phyloP scores from a whole-genome alignment of 2,113 vertebrate species.

The Oreotrochilus melanogaster region DNA sequence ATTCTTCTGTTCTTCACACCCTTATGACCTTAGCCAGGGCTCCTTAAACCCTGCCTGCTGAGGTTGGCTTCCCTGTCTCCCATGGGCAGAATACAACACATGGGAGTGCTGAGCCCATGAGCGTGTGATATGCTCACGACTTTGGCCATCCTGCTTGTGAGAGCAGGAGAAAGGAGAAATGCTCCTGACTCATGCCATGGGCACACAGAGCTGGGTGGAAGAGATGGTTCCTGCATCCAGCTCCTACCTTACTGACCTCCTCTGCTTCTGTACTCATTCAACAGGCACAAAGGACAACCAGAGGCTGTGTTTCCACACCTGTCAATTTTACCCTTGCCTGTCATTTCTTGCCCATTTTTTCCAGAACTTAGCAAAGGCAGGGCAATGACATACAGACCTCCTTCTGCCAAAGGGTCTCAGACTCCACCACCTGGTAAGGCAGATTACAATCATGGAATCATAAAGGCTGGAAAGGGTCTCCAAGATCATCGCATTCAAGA shows the following conservation, averaged over 20 bases:
- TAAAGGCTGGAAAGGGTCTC: too few relatives aligned
- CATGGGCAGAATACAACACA: neutral
- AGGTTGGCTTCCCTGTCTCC: neutral
- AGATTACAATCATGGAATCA: neutral
- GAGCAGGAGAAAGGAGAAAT: neutral
- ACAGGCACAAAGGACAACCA: neutral
- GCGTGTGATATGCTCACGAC: accelerated
- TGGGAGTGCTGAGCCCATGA: too few relatives aligned
- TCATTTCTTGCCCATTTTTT: neutral
- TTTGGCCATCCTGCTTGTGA: neutral
- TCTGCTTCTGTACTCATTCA: neutral
- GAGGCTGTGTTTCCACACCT: neutral
- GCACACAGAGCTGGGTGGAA: neutral
- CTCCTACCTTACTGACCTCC: neutral
- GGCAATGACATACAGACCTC: neutral
- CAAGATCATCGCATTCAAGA: too few relatives aligned
- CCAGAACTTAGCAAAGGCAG: neutral
- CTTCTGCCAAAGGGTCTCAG: neutral
- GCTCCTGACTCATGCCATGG: neutral
- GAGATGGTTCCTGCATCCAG: neutral
- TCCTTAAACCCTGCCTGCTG: neutral
- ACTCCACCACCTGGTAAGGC: neutral
- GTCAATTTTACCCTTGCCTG: neutral
- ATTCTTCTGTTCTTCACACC: neutral
- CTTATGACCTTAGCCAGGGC: neutral